Percentiles rank a stretch among this genome's conserved stretches.
Evolutionary conservation across 2,888 invertebrate species (phyloP).

Genomic region (Crematogaster levior): DNA sequence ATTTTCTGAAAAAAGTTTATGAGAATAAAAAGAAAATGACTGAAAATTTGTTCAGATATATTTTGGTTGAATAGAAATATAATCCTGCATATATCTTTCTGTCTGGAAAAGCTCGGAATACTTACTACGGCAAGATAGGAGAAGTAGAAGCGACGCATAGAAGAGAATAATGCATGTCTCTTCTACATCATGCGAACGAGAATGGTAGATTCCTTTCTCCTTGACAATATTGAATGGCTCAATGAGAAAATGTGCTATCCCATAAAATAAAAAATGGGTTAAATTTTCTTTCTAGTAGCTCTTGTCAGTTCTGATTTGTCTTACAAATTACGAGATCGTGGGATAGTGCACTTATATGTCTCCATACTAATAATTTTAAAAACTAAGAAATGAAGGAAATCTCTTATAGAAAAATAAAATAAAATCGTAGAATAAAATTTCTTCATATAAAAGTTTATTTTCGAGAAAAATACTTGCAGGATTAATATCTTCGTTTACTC

Average conservation of each 20-base stretch:
- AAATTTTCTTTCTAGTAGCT: background rate
- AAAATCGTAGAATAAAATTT: background rate
- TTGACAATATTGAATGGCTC: background rate
- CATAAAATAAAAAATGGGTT: slow-evolving; percentile 14
- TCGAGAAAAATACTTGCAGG: background rate
- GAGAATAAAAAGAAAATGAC: background rate
- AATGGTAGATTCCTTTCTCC: slow-evolving; percentile 1
- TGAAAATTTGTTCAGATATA: background rate
- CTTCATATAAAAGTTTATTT: background rate
- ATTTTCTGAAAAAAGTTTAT: background rate
- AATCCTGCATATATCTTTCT: background rate
- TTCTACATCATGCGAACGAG: background rate
- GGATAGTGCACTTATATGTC: background rate
- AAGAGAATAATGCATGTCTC: slow-evolving; percentile 17
- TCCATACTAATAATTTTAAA: background rate
- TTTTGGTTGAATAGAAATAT: slow-evolving; percentile 1
- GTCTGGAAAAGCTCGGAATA: background rate
- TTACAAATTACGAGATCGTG: background rate
- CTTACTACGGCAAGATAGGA: slow-evolving; percentile 4
- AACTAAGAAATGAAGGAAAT: background rate
- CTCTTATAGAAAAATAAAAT: background rate
- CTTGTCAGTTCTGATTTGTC: background rate
- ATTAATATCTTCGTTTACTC: background rate
- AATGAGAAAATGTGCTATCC: background rate
- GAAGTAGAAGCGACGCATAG: background rate